Percentiles rank a stretch among this genome's conserved stretches.
These are phyloP conservation scores for Falco cherrug DNA, from an alignment of 2,797 vertebrate genomes.

Conservation along the genomic window DNA sequence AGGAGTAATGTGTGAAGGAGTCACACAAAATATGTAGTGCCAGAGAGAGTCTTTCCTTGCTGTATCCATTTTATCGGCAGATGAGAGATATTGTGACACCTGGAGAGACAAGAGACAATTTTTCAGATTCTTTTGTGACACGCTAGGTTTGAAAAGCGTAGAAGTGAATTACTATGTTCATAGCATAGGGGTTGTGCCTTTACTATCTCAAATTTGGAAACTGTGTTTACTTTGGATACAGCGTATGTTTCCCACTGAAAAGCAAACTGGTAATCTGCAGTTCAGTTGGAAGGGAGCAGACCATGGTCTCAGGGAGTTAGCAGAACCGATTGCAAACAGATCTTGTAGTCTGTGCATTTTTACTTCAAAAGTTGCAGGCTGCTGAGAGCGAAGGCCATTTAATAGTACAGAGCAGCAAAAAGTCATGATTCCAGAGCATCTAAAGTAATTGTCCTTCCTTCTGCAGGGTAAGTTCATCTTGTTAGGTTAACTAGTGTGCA, in stretches of 20 bases:
- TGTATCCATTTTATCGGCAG: constrained; percentile 42
- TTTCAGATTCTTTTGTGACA: constrained; percentile 13
- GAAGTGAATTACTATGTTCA: not conserved
- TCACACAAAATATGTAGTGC: constrained; percentile 15
- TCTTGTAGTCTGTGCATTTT: not conserved
- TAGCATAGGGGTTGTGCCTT: not conserved
- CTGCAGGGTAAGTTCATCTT: not conserved
- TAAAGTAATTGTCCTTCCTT: not conserved
- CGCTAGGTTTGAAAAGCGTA: not conserved
- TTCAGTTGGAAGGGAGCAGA: not conserved
- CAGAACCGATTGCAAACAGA: not conserved
- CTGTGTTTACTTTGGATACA: not conserved
- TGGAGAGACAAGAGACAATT: constrained; percentile 22
- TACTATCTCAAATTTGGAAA: not conserved
- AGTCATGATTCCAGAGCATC: accelerated
- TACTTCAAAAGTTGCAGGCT: not conserved
- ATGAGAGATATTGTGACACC: constrained; percentile 31
- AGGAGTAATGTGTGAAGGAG: constrained; percentile 20
- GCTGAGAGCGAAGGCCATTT: not conserved
- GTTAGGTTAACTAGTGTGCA: not conserved
- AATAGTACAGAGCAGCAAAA: not conserved
- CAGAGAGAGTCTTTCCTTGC: not conserved
- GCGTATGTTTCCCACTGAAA: not conserved
- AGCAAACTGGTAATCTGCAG: not conserved
- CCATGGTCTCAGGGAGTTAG: accelerated